A percentile compares a stretch with the other conserved stretches of the same genome.
Evolutionary conservation across 1,140 invertebrate genomes (phyloP).

Genomic region (Trichonephila clavata): DNA sequence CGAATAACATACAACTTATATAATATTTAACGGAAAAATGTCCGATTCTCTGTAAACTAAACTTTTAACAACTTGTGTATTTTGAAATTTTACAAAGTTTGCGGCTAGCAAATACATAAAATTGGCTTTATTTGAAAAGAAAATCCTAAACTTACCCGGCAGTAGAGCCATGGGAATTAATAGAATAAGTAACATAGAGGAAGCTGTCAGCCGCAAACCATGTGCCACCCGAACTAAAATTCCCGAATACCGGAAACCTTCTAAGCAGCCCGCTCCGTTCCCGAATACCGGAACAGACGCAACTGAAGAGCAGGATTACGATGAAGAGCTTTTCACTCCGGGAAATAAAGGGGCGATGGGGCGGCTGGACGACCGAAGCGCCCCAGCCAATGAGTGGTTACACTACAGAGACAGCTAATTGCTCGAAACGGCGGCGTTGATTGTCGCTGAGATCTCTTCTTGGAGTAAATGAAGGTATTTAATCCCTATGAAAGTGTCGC

Average conservation of each 20-base stretch:
- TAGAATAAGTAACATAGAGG: not conserved
- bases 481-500: slow-evolving; percentile 6
- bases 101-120: not conserved
- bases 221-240: not conserved
- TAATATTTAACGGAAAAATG: no score
- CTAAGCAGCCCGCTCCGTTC: not conserved
- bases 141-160: not conserved
- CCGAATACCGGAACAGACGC: slow-evolving; percentile 3
- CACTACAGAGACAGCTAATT: not conserved
- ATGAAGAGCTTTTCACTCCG: slow-evolving; percentile 15
- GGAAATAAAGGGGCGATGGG: not conserved
- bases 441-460: not conserved
- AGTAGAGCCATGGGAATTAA: not conserved
- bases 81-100: no score
- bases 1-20: no score
- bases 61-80: no score
- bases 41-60: no score
- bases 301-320: not conserved
- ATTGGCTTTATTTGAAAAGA: not conserved
- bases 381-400: slow-evolving; percentile 7
- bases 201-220: not conserved
- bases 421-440: not conserved
- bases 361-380: not conserved
- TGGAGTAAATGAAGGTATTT: not conserved
- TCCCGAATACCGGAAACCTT: not conserved